Percentiles rank a stretch among this genome's conserved stretches.
phyloP scores from a whole-genome alignment of 2,888 invertebrate genomes.

The Sminthurinus aureus region DNA sequence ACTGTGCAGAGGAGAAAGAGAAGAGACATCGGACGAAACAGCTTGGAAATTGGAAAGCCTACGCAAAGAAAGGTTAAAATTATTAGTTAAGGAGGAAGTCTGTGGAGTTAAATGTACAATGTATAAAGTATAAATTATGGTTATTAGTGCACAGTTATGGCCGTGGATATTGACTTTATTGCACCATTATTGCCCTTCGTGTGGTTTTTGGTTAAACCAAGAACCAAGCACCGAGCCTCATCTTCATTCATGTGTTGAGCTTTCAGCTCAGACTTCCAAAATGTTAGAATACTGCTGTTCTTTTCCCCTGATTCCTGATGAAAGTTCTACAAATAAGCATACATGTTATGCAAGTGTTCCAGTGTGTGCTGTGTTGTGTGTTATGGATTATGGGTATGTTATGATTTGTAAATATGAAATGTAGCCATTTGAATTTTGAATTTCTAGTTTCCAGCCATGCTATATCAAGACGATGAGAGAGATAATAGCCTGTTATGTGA shows the following conservation, averaged over 20 bases:
- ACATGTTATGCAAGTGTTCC: background rate
- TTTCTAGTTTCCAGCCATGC: background rate
- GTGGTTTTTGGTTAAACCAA: too few species aligned
- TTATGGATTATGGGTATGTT: background rate
- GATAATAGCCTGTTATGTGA: background rate
- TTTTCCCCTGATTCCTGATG: too few species aligned
- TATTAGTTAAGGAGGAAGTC: background rate
- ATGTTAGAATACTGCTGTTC: too few species aligned
- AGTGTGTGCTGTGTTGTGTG: background rate
- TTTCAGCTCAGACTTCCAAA: background rate
- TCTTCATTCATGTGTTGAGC: too few species aligned
- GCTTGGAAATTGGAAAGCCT: background rate
- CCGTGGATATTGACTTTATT: conserved; percentile 3
- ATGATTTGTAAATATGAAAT: background rate
- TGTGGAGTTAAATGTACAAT: background rate
- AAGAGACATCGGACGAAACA: too few species aligned
- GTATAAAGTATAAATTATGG: conserved; percentile 16
- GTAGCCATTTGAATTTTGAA: background rate
- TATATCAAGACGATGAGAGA: background rate
- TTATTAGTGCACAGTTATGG: background rate
- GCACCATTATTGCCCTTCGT: background rate
- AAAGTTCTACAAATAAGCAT: background rate
- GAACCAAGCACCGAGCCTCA: too few species aligned
- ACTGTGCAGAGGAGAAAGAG: too few species aligned
- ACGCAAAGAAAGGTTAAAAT: background rate